phyloP scores from a whole-genome alignment of 2,797 vertebrate species.

The Notolepis coatsorum region DNA sequence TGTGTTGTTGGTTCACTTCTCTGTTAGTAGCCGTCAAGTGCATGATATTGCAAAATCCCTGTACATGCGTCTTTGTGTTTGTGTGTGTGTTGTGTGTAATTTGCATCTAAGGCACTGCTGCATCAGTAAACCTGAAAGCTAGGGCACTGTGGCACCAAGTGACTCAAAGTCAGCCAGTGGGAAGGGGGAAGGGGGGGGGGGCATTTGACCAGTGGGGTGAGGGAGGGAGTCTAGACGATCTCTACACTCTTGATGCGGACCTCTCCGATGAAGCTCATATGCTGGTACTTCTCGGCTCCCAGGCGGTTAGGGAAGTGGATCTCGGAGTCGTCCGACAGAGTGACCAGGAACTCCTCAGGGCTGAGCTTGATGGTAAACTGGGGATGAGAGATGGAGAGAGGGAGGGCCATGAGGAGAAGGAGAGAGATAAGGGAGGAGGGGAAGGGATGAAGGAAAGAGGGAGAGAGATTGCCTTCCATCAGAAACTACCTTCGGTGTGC shows the following conservation, averaged over 20 bases:
- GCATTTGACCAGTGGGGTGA: not conserved
- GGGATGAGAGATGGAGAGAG: not conserved
- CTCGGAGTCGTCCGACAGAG: slow-evolving; percentile 68
- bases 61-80: not conserved
- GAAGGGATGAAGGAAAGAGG: not conserved
- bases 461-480: no score
- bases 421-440: not conserved
- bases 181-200: not conserved
- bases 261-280: slow-evolving; percentile 62
- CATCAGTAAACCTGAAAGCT: slow-evolving; percentile 4
- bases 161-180: not conserved
- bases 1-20: not conserved
- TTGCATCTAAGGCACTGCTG: slow-evolving; percentile 23
- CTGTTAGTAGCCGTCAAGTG: not conserved
- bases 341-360: slow-evolving; percentile 70
- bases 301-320: slow-evolving; percentile 81
- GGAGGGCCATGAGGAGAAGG: not conserved
- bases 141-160: not conserved
- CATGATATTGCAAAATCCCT: not conserved
- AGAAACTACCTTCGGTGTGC: no score
- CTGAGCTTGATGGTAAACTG: slow-evolving; percentile 75
- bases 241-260: slow-evolving; percentile 59
- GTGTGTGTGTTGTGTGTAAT: not conserved
- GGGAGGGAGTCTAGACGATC: slow-evolving; percentile 68
- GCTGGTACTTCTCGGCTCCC: slow-evolving; percentile 69